These are phyloP conservation scores for Porites lobata DNA, from an alignment of 92 coral and sea anemone genomes.

Conservation along the genomic window DNA sequence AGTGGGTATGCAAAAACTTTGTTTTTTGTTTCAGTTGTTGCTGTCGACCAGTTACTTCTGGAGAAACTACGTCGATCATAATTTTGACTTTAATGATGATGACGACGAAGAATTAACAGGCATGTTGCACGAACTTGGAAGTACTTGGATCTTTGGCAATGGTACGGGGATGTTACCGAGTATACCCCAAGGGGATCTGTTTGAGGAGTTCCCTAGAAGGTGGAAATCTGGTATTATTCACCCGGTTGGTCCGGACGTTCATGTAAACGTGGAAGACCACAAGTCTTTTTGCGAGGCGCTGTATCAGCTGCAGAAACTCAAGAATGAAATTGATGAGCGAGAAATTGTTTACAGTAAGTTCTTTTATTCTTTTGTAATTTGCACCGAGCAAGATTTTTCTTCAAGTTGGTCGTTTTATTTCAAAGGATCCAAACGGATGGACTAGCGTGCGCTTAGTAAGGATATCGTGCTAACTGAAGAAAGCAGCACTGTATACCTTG, in stretches of 20 bases:
- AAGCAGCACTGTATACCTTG: too few relatives aligned
- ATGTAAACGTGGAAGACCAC: constrained; percentile 25
- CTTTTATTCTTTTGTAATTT: neutral
- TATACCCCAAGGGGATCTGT: constrained; percentile 33
- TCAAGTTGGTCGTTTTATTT: too few relatives aligned
- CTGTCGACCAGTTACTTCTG: constrained; percentile 57
- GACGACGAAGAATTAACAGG: constrained; percentile 49
- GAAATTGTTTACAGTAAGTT: constrained; percentile 64
- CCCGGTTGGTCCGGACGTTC: constrained; percentile 39
- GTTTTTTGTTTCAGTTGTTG: constrained; percentile 23
- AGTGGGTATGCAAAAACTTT: neutral
- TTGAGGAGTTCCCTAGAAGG: constrained; percentile 54
- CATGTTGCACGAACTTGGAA: constrained; percentile 57
- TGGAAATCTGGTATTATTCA: constrained; percentile 60
- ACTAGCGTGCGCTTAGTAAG: too few relatives aligned
- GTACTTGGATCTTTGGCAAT: constrained; percentile 51
- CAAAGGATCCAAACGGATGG: too few relatives aligned
- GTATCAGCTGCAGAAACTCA: constrained; percentile 41
- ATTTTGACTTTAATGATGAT: constrained; percentile 40
- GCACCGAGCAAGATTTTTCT: neutral
- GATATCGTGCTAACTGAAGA: too few relatives aligned
- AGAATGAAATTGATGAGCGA: constrained; percentile 39
- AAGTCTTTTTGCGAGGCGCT: constrained; percentile 46
- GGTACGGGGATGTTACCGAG: constrained; percentile 40
- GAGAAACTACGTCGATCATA: constrained; percentile 37